Evolutionary conservation across 2,113 vertebrate species (phyloP), one percentile per base, ranked within the genome.

Genomic region (Syngnathus typhle): DNA sequence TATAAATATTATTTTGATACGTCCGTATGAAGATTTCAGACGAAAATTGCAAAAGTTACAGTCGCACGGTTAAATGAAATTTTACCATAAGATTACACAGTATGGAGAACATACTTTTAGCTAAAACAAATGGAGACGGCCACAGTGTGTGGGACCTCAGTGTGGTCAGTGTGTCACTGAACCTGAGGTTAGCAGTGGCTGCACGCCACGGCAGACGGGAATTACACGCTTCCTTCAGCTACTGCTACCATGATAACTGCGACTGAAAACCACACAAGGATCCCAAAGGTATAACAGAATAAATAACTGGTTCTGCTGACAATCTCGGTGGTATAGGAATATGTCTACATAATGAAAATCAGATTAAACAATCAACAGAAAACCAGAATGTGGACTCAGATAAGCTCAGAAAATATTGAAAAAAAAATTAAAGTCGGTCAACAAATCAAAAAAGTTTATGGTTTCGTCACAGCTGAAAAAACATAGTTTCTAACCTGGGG

Each of bases 101-200:
- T 51, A 51, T 54, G n/a, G 16, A 18, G 67, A 7, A 59, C 44
- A 68, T 12, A 64, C 36, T 59, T 7, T 46, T 19, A 23, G 23
- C 52, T 68, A 38, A 65, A 51, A 81, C 65, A 72, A 65, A 68
- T 52, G 44, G 27, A 73, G 76, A 75, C 70, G 47, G 2, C 1
- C 67, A 32, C 10, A 67, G 62, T 55, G 62, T 80, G 85, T 80
- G 81, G 81, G 83, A 82, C 77, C 77, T 80, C 72, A 79, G 54
- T 81, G 82, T 84, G 82, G 84, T 85, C 82, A 85, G 76, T 75
- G 68, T 73, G 73, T 74, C n/a, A 47, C 71, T 51, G 39, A 79
- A 62, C 59, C 70, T 78, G 82, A 84, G 82, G 79, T 85, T 81
- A 76, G 78, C 56, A 67, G 72, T 70, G 62, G 72, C 70, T 75